A percentile compares a stretch with the other conserved stretches of the same genome.
Conservation (phyloP, 2,888 invertebrate genomes). For the Auanema sp. region DNA sequence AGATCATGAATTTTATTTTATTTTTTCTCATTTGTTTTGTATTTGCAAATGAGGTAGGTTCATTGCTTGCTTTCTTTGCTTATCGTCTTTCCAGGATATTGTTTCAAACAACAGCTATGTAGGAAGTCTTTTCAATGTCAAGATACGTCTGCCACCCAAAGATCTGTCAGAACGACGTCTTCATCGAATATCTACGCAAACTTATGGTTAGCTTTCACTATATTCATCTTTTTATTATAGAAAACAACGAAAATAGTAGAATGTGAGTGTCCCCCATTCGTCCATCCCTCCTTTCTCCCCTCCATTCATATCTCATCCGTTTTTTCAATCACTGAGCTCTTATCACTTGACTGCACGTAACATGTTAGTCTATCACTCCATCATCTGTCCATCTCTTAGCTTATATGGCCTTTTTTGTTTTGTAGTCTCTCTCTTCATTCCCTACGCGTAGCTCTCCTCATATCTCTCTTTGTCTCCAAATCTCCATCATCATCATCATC, state of each 20-base stretch:
- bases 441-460: not conserved
- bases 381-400: not conserved
- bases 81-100: no score
- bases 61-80: not conserved
- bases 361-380: not conserved
- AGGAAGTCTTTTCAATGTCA: conserved; percentile 29
- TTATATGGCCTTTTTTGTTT: conserved; percentile 2
- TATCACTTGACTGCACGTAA: not conserved
- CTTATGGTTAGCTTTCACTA: no score
- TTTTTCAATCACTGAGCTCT: not conserved
- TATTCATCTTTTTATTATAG: no score
- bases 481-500: not conserved
- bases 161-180: not conserved
- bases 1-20: no score
- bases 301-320: not conserved
- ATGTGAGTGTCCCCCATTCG: not conserved
- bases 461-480: not conserved
- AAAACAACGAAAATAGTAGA: no score
- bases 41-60: not conserved
- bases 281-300: not conserved
- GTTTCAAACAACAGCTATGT: not conserved
- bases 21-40: not conserved
- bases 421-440: conserved; percentile 6
- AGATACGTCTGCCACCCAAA: conserved; percentile 31
- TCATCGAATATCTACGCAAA: not conserved